Evolutionary conservation across 2,113 vertebrate species (phyloP), one percentile per base, ranked within the genome.

Genomic region (Gracilinanus agilis): DNA sequence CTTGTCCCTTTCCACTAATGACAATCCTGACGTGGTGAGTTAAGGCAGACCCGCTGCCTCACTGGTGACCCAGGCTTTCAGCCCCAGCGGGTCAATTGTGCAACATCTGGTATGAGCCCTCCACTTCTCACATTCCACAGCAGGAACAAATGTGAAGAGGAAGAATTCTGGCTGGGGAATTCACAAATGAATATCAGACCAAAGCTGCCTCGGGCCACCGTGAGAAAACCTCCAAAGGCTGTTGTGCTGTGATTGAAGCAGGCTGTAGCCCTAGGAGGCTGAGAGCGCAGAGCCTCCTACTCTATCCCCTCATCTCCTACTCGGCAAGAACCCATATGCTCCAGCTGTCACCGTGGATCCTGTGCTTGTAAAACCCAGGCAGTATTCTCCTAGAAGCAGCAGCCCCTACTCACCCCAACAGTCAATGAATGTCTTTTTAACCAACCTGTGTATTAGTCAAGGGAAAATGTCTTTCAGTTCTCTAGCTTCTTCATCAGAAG

Each of bases 351-450:
- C 92, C 24, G 61, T 0, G 49, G 88, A 95, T 53, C 44, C 93
- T 34, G 53, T 90, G 92, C 90, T 95, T 96, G 91, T 93, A 94
- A 97, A 94, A 94, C 93, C 93, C 94, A 95, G 95, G 93, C 92
- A 95, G 89, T 83, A 56, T 83, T 96, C 91, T 88, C 90, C 92
- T 54, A 83, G 91, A 92, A n/a, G 56, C 24, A 92, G 93, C 88
- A 91, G 90, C 88, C 91, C 88, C 53, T 16, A 95, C 93, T 55
- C 53, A 13, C 53, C 91, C 92, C 55, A 95, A 53, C 34, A 54
- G 67, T 24, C n/a, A 40, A 29, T 54, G 40, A n/a, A n/a, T n/a
- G n/a, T n/a, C 34, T 53, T 24, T 12, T 3, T 54, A 27, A 12
- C 54, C 58, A 44, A 56, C 58, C 58, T 13, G 61, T 88, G 90